Evolutionary conservation across 2,113 vertebrate genomes (phyloP).

Genomic region (Centrocercus urophasianus): DNA sequence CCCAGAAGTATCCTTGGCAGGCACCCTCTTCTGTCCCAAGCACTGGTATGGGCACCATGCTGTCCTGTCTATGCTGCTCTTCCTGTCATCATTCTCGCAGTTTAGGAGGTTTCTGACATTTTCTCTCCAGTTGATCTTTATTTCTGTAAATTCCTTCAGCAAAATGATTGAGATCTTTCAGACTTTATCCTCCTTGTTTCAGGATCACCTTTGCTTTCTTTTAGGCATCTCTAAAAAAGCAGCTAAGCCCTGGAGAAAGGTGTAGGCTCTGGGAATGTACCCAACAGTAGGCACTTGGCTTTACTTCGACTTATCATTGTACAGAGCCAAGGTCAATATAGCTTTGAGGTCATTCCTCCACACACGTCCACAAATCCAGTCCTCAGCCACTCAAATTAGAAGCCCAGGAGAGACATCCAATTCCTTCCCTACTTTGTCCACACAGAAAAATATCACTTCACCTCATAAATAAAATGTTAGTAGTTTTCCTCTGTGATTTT

Average conservation of each 20-base stretch:
- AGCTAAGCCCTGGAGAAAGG: background rate
- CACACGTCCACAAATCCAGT: background rate
- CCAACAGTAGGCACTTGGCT: background rate
- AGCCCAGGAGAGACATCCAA: background rate
- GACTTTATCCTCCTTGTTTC: background rate
- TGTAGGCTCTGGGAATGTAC: background rate
- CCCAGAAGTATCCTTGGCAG: background rate
- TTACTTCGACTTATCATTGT: background rate
- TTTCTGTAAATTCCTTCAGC: background rate
- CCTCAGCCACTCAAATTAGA: background rate
- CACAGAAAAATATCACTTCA: constrained; percentile 15
- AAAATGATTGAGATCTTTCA: background rate
- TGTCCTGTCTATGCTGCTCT: background rate
- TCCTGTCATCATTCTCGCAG: background rate
- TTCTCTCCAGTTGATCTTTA: background rate
- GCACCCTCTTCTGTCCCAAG: background rate
- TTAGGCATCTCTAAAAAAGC: background rate
- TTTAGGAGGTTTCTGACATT: background rate
- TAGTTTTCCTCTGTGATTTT: background rate
- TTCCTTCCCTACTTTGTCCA: background rate
- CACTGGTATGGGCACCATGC: fast-evolving
- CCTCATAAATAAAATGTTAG: constrained; percentile 38
- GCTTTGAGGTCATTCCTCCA: background rate
- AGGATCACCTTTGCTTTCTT: background rate
- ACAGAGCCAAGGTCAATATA: background rate